Evolutionary conservation across 23 tunicate species (phyloP), one percentile per base, ranked within the genome.

Genomic region (Phallusia fumigata): DNA sequence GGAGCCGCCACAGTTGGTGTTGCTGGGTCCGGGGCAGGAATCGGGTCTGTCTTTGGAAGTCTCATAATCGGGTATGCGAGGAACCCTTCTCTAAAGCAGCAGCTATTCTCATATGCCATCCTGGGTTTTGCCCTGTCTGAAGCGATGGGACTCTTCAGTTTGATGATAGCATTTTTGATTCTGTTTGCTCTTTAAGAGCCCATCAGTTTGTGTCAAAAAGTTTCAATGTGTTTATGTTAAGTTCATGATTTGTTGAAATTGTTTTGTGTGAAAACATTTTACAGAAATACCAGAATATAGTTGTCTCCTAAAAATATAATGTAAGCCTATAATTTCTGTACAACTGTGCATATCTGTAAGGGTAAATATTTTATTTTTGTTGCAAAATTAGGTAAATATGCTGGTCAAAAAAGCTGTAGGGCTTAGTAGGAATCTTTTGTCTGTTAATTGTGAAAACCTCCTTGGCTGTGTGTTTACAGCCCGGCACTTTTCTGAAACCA

Each of bases 1-100:
- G 99, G 99, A 0, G 99, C 99, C 64, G 99, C 99, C 35, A 97
- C 99, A 13, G 99, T 97, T 34, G 99, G 99, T 64, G 97, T 86
- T 30, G 99, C 99, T 32, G 99, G 99, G 19, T 97, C 99, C 35
- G 99, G 99, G 8, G 99, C 99, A 32, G 99, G 99, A 31, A 97
- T 97, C 76, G 99, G 99, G 82, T 88, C 97, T 33, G 99, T 97
- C 18, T 97, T 97, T 76, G 99, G 99, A 35, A 92, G 97, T 86
- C 93, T 97, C 78, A 92, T 97, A 81, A 97, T 97, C 33, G 99
- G 99, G 12, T 97, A 97, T 80, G 99, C 99, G 34, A 89, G 99
- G 75, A 97, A 97, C 74, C 99, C 99, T 85, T 92, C 97, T 5
- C 95, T 97, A 30, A 97, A 97, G 83, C 97, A 94, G 64, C 97